These are phyloP conservation scores for Heliconius eleuchia DNA, from an alignment of 1,140 invertebrate genomes.

Conservation along the genomic window DNA sequence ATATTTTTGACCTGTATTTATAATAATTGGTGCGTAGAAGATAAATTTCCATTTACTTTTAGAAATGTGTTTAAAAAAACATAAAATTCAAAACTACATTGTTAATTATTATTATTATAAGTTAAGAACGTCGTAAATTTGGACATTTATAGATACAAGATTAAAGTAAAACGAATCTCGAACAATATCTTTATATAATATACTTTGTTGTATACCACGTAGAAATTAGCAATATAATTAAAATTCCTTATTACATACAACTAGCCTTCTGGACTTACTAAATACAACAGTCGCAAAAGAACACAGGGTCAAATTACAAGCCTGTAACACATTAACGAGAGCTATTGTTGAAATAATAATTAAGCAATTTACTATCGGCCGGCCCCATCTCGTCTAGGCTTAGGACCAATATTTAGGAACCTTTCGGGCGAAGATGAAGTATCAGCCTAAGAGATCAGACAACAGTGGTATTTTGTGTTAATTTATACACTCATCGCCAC, in stretches of 20 bases:
- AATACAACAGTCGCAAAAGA: conserved; percentile 35
- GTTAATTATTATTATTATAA: not conserved
- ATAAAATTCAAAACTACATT: not conserved
- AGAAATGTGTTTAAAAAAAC: not conserved
- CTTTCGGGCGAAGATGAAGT: conserved; percentile 26
- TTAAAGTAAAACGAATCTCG: not conserved
- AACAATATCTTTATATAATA: not conserved
- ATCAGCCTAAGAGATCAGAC: conserved; percentile 34
- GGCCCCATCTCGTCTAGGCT: conserved; percentile 53
- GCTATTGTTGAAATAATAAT: conserved; percentile 66
- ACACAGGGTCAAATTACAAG: conserved; percentile 36
- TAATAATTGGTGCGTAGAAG: not conserved
- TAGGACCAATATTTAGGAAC: conserved; percentile 38
- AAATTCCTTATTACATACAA: conserved; percentile 17
- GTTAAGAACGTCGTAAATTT: not conserved
- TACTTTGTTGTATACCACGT: not conserved
- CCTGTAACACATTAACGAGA: conserved; percentile 45
- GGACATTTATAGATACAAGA: not conserved
- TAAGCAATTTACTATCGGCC: conserved; percentile 64
- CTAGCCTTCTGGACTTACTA: conserved; percentile 33
- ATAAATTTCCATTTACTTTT: not conserved
- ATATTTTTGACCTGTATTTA: no score
- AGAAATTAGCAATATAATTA: not conserved
- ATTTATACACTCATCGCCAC: conserved; percentile 24
- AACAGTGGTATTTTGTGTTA: conserved; percentile 34